Conservation (phyloP, 2,113 vertebrate species). For the Pseudolaguvia tuberculata region DNA sequence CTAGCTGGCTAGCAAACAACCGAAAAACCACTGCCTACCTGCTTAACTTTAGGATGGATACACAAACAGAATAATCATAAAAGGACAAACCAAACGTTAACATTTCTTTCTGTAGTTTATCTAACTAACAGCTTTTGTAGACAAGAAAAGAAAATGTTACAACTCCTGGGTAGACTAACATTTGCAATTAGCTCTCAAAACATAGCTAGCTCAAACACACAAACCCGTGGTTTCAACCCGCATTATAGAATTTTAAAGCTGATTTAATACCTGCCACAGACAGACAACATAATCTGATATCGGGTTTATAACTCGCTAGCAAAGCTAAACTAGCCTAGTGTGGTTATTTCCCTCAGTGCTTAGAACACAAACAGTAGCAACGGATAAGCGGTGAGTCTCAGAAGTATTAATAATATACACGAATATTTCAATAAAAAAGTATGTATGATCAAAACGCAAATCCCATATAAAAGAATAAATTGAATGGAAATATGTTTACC, state of each 20-base stretch:
- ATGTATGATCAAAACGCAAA: not conserved
- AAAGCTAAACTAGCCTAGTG: not conserved
- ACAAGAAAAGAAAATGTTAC: not conserved
- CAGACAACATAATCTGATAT: not conserved
- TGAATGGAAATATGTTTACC: conserved; percentile 52
- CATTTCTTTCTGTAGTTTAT: too few species aligned
- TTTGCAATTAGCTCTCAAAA: not conserved
- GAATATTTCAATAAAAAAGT: not conserved
- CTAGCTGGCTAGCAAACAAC: not conserved
- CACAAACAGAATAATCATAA: not conserved
- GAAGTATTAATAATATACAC: not conserved
- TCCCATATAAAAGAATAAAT: not conserved
- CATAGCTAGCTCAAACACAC: not conserved
- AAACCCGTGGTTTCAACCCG: not conserved
- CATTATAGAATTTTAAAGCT: too few species aligned
- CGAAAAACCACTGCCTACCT: not conserved
- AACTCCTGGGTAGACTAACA: not conserved
- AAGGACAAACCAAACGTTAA: not conserved
- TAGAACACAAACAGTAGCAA: conserved; percentile 2
- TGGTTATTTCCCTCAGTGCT: not conserved
- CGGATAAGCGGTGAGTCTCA: not conserved
- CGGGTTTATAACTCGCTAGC: not conserved
- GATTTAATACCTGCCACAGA: not conserved
- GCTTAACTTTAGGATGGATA: not conserved
- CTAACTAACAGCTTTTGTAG: not conserved